Evolutionary conservation across 2,888 invertebrate species (phyloP).

Genomic region (Nomada flava): DNA sequence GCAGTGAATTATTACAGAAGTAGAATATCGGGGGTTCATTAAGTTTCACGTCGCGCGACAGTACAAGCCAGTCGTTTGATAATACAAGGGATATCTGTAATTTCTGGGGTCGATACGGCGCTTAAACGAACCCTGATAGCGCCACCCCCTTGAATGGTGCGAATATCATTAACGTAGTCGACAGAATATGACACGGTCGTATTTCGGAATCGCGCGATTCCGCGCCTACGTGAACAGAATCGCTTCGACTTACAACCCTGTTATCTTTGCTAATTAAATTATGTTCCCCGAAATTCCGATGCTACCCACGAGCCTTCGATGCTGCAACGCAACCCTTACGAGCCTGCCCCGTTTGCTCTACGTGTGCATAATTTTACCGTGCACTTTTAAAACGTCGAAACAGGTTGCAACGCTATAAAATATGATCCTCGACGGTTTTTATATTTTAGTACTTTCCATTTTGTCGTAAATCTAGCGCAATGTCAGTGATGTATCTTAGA

Average conservation of each 20-base stretch:
- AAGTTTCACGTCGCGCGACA: conserved; percentile 41
- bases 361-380: neutral
- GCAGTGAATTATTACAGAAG: neutral
- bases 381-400: conserved; percentile 13
- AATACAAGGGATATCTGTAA: conserved; percentile 46
- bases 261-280: conserved; percentile 50
- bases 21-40: conserved; percentile 38
- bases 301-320: neutral
- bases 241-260: conserved; percentile 12
- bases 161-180: conserved; percentile 51
- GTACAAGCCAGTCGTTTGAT: conserved; percentile 16
- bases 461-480: conserved; percentile 25
- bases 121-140: conserved; percentile 44
- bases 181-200: conserved; percentile 40
- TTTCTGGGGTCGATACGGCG: conserved; percentile 47
- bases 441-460: neutral
- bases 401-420: conserved; percentile 15
- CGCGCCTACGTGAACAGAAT: conserved; percentile 50
- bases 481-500: conserved; percentile 25
- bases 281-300: conserved; percentile 18
- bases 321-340: too few species aligned
- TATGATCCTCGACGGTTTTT: neutral
- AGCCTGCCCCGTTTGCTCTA: too few species aligned
- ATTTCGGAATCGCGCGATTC: conserved; percentile 28
- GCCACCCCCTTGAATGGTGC: conserved; percentile 31